Percentiles rank a stretch among this genome's conserved stretches.
phyloP scores from a whole-genome alignment of 2,113 vertebrate species.

The Nibea albiflora region DNA sequence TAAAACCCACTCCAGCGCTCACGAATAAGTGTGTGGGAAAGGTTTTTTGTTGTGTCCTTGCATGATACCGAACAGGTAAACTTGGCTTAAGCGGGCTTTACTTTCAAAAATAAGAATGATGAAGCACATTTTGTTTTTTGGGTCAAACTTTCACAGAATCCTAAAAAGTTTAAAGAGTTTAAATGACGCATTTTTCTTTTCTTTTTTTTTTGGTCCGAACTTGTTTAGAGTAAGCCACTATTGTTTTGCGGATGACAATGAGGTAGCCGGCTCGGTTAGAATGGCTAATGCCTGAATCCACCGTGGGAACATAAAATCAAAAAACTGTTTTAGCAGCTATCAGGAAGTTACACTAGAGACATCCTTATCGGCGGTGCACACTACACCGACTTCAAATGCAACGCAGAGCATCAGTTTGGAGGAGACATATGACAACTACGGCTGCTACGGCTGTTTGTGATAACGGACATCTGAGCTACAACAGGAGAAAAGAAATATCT shows the following conservation, averaged over 20 bases:
- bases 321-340: constrained; percentile 59
- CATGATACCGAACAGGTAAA: not conserved
- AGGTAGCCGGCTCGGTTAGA: not conserved
- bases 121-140: not conserved
- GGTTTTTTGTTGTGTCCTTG: not conserved
- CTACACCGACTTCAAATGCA: constrained; percentile 64
- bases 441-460: constrained; percentile 54
- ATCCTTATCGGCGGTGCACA: constrained; percentile 72
- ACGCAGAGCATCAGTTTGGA: constrained; percentile 65
- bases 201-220: constrained; percentile 8
- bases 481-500: constrained; percentile 31
- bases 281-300: constrained; percentile 34
- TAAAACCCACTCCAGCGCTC: constrained; percentile 22
- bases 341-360: constrained; percentile 58
- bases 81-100: not conserved
- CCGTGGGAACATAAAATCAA: constrained; percentile 47
- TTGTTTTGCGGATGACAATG: constrained; percentile 28
- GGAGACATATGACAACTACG: constrained; percentile 58
- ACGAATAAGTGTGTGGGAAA: constrained; percentile 12
- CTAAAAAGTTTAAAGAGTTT: not conserved
- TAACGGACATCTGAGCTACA: constrained; percentile 62
- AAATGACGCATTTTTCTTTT: not conserved
- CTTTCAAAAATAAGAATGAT: not conserved
- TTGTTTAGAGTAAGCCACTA: not conserved
- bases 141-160: not conserved